Conservation (phyloP, 1,140 invertebrate genomes). For the Drosophila biarmipes region DNA sequence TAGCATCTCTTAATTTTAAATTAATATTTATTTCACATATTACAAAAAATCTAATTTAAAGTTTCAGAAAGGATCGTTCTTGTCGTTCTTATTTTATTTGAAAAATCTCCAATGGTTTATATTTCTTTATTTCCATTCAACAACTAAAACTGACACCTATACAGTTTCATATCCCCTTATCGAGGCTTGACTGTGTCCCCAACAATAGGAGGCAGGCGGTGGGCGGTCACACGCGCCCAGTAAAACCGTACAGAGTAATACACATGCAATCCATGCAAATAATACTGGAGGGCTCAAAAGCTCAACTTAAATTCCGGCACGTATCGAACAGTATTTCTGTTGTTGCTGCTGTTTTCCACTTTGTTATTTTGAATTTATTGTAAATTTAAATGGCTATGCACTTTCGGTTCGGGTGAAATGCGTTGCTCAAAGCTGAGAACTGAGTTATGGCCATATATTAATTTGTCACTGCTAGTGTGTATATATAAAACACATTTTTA, state of each 20-base stretch:
- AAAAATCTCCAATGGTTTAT: too few relatives aligned
- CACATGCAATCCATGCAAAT: conserved; percentile 67
- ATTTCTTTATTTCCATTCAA: background rate
- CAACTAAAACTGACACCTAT: background rate
- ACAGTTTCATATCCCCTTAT: background rate
- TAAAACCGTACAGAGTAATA: conserved; percentile 30
- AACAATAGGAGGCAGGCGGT: background rate
- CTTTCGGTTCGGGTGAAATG: conserved; percentile 55
- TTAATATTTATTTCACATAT: too few relatives aligned
- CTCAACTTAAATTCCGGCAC: conserved; percentile 73
- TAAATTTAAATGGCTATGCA: conserved; percentile 50
- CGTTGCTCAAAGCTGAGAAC: conserved; percentile 6
- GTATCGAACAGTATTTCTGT: conserved; percentile 54
- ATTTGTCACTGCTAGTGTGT: background rate
- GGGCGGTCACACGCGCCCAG: conserved; percentile 23
- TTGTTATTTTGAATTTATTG: conserved; percentile 34
- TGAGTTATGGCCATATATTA: background rate
- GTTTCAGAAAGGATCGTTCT: too few relatives aligned
- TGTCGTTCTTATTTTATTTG: too few relatives aligned
- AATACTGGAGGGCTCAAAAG: conserved; percentile 57
- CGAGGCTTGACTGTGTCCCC: conserved; percentile 6
- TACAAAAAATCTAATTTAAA: too few relatives aligned
- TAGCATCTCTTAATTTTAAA: too few relatives aligned
- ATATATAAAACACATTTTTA: background rate
- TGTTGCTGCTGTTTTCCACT: conserved; percentile 45